These are phyloP conservation scores for Octonoba sinensis DNA, from an alignment of 2,888 invertebrate genomes.

Conservation along the genomic window DNA sequence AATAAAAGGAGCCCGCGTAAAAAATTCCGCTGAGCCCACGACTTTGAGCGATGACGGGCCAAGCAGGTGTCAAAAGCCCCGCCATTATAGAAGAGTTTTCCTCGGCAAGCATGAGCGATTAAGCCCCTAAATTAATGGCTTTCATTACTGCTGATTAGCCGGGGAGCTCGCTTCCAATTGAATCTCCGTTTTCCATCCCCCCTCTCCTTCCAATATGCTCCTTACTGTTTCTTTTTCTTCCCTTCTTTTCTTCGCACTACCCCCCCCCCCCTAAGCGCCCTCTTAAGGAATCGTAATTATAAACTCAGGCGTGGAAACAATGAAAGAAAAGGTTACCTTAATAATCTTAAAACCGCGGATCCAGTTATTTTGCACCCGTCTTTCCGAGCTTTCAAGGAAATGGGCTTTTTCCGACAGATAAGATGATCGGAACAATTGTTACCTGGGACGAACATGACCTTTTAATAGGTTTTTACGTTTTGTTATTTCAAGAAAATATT, in stretches of 20 bases:
- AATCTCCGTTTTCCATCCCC: conserved; percentile 52
- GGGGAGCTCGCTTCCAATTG: conserved; percentile 43
- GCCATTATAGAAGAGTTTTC: conserved; percentile 28
- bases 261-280: neutral
- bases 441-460: too few species aligned
- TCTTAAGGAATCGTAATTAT: conserved; percentile 34
- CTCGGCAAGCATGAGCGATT: conserved; percentile 48
- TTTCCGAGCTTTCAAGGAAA: conserved; percentile 3
- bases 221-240: conserved; percentile 15
- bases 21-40: conserved; percentile 1
- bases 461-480: too few species aligned
- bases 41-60: conserved; percentile 58
- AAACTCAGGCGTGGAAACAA: conserved; percentile 39
- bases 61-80: conserved; percentile 59
- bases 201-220: conserved; percentile 25
- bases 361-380: conserved; percentile 10
- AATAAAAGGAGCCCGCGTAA: too few species aligned
- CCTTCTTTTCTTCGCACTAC: conserved; percentile 6
- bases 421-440: neutral
- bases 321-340: conserved; percentile 33
- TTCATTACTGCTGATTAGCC: conserved; percentile 63
- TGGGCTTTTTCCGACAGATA: neutral
- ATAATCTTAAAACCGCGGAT: conserved; percentile 18
- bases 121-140: conserved; percentile 63
- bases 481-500: too few species aligned